Evolutionary conservation across 1,140 invertebrate genomes (phyloP).

Genomic region (Drosophila albomicans): DNA sequence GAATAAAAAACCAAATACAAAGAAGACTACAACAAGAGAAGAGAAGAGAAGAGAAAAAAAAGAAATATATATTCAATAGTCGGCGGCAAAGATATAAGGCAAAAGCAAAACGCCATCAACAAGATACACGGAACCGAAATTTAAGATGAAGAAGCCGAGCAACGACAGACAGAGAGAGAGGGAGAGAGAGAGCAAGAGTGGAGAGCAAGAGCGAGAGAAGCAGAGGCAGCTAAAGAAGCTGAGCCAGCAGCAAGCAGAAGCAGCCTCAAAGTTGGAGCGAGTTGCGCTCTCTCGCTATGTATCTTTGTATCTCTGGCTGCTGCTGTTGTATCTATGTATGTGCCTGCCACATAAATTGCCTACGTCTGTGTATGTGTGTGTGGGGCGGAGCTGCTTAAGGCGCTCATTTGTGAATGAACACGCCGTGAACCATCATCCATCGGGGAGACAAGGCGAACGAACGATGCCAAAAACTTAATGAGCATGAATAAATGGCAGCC

Average conservation of each 20-base stretch:
- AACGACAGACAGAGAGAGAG: constrained; percentile 3
- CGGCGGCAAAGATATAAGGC: constrained; percentile 75
- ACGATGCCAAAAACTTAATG: constrained; percentile 74
- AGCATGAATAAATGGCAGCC: constrained; percentile 80
- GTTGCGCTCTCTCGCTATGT: constrained; percentile 2
- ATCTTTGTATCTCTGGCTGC: constrained; percentile 8
- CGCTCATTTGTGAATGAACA: constrained; percentile 84
- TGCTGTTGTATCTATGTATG: constrained; percentile 64
- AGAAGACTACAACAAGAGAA: neutral
- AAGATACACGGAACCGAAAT: constrained; percentile 81
- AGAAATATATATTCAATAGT: constrained; percentile 58
- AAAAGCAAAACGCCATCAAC: constrained; percentile 82
- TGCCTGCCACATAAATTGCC: constrained; percentile 76
- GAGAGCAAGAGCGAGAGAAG: constrained; percentile 7
- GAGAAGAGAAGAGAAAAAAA: too few relatives aligned
- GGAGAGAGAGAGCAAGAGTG: neutral
- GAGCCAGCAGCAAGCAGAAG: neutral
- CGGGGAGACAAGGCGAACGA: constrained; percentile 35
- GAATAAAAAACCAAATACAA: constrained; percentile 32
- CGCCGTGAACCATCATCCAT: constrained; percentile 56
- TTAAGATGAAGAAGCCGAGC: constrained; percentile 79
- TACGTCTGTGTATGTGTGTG: constrained; percentile 49
- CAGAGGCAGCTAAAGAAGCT: constrained; percentile 14
- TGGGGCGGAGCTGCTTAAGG: constrained; percentile 84
- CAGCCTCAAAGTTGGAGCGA: constrained; percentile 33